Conservation (phyloP, 2,797 vertebrate species). For the Crocodylus rhombifer region DNA sequence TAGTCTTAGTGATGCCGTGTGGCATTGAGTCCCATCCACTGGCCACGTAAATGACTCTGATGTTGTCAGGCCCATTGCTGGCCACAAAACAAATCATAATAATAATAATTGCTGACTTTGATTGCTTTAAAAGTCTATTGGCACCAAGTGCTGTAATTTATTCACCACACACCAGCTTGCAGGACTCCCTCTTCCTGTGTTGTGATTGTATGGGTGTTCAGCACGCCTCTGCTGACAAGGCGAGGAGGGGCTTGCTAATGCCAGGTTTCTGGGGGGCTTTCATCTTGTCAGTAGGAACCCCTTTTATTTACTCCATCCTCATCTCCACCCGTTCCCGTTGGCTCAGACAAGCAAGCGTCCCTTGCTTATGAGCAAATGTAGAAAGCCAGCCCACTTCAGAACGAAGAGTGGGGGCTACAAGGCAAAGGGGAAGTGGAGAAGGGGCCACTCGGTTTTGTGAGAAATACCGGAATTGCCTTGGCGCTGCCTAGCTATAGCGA, state of each 20-base stretch:
- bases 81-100: background rate
- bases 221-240: background rate
- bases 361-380: background rate
- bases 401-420: background rate
- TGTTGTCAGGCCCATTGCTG: background rate
- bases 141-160: background rate
- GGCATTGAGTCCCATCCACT: background rate
- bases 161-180: background rate
- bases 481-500: background rate
- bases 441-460: background rate
- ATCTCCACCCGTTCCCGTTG: background rate
- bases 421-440: background rate
- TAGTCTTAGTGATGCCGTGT: background rate
- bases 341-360: background rate
- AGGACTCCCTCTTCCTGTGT: background rate
- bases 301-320: background rate
- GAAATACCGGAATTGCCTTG: background rate
- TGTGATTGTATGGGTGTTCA: background rate
- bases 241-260: background rate
- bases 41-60: background rate
- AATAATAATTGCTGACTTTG: background rate
- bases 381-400: background rate
- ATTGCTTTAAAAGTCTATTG: background rate
- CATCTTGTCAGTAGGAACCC: background rate
- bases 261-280: background rate